A percentile compares a stretch with the other conserved stretches of the same genome.
These are phyloP conservation scores for Myotis lucifugus DNA, from an alignment of 2,113 vertebrate species.

Conservation along the genomic window DNA sequence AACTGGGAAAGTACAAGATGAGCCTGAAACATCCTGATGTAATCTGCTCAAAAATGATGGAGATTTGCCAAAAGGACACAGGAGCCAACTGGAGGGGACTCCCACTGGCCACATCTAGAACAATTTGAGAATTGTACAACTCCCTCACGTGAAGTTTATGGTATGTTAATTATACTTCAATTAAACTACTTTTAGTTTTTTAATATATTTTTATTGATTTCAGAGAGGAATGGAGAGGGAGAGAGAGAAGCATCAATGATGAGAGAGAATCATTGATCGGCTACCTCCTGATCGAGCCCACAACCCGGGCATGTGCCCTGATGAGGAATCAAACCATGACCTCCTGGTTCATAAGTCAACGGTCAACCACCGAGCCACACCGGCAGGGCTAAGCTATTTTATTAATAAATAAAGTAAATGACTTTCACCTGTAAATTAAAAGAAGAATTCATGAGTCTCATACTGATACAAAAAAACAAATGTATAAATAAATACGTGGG, in stretches of 20 bases:
- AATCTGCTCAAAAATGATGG: background rate
- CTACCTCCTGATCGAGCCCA: too few relatives aligned
- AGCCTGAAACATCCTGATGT: background rate
- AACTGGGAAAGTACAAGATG: background rate
- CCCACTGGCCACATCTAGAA: background rate
- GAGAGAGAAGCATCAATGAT: too few relatives aligned
- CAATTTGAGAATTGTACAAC: background rate
- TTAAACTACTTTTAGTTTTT: background rate
- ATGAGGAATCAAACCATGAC: too few relatives aligned
- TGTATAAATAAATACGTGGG: background rate
- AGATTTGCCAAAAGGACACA: background rate
- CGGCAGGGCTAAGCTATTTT: background rate
- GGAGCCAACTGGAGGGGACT: background rate
- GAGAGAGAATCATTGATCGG: too few relatives aligned
- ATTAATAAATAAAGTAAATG: background rate
- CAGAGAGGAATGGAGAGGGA: too few relatives aligned
- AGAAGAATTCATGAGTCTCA: background rate
- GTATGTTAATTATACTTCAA: background rate
- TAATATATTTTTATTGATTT: too few relatives aligned
- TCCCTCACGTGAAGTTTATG: background rate
- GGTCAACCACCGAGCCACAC: too few relatives aligned
- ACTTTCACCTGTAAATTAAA: constrained; percentile 36
- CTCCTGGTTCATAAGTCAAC: too few relatives aligned
- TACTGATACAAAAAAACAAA: background rate
- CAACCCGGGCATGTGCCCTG: too few relatives aligned